Percentiles rank a stretch among this genome's conserved stretches.
These are phyloP conservation scores for Congeria kusceri DNA, from an alignment of 2,888 invertebrate species.

Conservation along the genomic window DNA sequence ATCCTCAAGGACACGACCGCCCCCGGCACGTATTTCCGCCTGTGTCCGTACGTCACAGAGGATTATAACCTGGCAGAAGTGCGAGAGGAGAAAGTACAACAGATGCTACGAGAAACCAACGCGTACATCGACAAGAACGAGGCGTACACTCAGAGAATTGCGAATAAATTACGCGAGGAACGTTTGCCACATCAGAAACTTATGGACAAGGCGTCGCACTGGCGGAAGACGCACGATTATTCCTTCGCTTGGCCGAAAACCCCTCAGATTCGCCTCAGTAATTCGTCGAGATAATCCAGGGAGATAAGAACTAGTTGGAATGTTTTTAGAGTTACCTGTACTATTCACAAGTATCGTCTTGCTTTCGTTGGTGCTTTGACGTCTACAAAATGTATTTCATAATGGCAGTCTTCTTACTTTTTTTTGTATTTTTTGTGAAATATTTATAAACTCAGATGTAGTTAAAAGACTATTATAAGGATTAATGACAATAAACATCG, in stretches of 20 bases:
- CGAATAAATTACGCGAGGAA: slow-evolving; percentile 69
- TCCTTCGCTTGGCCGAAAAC: neutral
- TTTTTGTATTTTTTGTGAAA: too few relatives aligned
- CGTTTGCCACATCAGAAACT: slow-evolving; percentile 70
- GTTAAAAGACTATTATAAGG: too few relatives aligned
- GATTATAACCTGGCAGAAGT: slow-evolving; percentile 93
- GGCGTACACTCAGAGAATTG: slow-evolving; percentile 87
- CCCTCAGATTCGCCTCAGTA: too few relatives aligned
- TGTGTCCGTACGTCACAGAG: slow-evolving; percentile 95
- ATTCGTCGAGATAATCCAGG: too few relatives aligned
- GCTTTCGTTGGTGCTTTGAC: too few relatives aligned
- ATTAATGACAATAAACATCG: too few relatives aligned
- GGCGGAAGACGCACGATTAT: slow-evolving; percentile 41
- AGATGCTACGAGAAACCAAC: slow-evolving; percentile 90
- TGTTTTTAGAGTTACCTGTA: too few relatives aligned
- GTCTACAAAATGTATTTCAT: too few relatives aligned
- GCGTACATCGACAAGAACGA: slow-evolving; percentile 94
- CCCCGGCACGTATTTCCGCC: slow-evolving; percentile 91
- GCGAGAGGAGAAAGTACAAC: slow-evolving; percentile 89
- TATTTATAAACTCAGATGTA: too few relatives aligned
- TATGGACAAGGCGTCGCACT: slow-evolving; percentile 51
- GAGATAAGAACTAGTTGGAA: too few relatives aligned
- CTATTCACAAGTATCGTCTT: too few relatives aligned
- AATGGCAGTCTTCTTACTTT: too few relatives aligned
- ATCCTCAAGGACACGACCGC: slow-evolving; percentile 86